phyloP scores from a whole-genome alignment of 2,797 vertebrate genomes.

The Ciconia nigra region DNA sequence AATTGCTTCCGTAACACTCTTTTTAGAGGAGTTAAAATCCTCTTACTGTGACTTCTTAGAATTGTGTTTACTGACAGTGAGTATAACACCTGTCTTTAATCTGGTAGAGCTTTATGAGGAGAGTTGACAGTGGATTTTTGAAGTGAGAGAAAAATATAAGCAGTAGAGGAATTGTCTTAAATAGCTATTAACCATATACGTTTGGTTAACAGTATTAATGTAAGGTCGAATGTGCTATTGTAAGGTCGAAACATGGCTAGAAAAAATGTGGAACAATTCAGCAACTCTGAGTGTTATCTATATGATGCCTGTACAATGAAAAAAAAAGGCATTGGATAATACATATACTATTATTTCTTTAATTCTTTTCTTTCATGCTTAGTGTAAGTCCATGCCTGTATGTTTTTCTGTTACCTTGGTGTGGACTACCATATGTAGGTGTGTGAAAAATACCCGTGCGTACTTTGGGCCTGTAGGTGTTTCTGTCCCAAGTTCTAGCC shows the following conservation, averaged over 20 bases:
- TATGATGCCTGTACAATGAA: neutral
- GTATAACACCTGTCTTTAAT: neutral
- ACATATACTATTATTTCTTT: neutral
- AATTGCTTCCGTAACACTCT: neutral
- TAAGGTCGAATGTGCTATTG: neutral
- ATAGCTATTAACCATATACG: neutral
- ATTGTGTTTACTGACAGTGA: neutral
- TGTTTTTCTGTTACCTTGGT: neutral
- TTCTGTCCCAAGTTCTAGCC: neutral
- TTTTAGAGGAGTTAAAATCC: neutral
- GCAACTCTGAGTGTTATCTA: neutral
- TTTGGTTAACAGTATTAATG: neutral
- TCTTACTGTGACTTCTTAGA: neutral
- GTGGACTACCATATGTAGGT: neutral
- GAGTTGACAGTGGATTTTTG: neutral
- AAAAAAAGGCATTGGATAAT: neutral
- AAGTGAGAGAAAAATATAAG: neutral
- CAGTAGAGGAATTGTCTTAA: neutral
- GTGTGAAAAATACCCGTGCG: accelerated
- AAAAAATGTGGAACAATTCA: neutral
- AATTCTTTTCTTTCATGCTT: neutral
- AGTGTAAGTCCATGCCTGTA: neutral
- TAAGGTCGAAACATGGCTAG: neutral
- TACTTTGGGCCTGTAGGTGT: neutral
- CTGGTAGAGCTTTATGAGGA: neutral